Evolutionary conservation across 2,888 invertebrate species (phyloP).

Genomic region (Drosophila meridiana): DNA sequence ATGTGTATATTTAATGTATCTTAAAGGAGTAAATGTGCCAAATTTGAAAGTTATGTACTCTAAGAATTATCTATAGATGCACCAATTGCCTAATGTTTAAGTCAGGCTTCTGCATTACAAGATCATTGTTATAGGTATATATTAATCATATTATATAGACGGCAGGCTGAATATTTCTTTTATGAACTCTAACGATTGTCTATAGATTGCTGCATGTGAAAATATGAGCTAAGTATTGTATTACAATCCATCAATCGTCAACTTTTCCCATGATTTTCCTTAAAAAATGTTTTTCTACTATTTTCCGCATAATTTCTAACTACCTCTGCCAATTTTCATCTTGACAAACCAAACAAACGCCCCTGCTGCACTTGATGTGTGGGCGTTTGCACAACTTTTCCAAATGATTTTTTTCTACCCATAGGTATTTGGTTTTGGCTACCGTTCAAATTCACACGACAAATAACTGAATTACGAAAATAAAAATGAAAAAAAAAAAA

Average conservation of each 20-base stretch:
- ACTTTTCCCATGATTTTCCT: not conserved
- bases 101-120: not conserved
- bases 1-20: not conserved
- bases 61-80: no score
- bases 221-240: not conserved
- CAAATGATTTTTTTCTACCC: constrained; percentile 37
- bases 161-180: no score
- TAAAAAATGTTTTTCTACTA: not conserved
- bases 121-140: no score
- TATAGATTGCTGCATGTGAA: not conserved
- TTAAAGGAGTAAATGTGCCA: not conserved
- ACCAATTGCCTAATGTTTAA: not conserved
- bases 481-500: not conserved
- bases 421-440: constrained; percentile 23
- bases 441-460: constrained; percentile 57
- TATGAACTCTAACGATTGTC: not conserved
- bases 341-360: constrained; percentile 27
- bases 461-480: constrained; percentile 12
- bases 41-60: no score
- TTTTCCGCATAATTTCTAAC: not conserved
- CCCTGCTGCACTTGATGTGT: constrained; percentile 55
- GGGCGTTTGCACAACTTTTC: constrained; percentile 62
- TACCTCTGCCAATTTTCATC: constrained; percentile 7
- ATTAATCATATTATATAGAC: no score
- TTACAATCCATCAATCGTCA: constrained; percentile 8